Evolutionary conservation across 2,888 invertebrate genomes (phyloP).

Genomic region (Sphecodes monilicornis): DNA sequence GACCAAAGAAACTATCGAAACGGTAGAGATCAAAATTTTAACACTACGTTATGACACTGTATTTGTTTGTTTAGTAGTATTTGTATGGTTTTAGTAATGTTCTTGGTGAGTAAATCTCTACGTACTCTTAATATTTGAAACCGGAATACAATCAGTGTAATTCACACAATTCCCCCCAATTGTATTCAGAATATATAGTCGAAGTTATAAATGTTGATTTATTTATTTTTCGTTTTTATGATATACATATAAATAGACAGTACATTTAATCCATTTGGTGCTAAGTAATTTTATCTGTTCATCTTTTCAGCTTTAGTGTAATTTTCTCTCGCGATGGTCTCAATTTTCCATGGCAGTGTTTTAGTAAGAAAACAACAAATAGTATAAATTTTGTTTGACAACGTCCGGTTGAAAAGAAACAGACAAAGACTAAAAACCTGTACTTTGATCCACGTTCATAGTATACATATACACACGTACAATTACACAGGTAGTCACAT

Average conservation of each 20-base stretch:
- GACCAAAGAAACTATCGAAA: slow-evolving; percentile 33
- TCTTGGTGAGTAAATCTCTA: slow-evolving; percentile 64
- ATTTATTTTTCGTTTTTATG: slow-evolving; percentile 71
- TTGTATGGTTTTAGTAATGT: slow-evolving; percentile 35
- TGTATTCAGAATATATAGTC: slow-evolving; percentile 36
- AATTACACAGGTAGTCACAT: slow-evolving; percentile 15
- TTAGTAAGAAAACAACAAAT: slow-evolving; percentile 30
- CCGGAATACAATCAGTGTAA: slow-evolving; percentile 10
- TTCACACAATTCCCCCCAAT: slow-evolving; percentile 1
- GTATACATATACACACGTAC: neutral
- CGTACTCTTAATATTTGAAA: slow-evolving; percentile 28
- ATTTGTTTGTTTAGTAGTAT: slow-evolving; percentile 62
- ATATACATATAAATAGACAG: slow-evolving; percentile 54
- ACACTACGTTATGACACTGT: slow-evolving; percentile 40
- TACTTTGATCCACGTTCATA: slow-evolving; percentile 25
- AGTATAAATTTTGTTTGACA: slow-evolving; percentile 13
- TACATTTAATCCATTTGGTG: slow-evolving; percentile 59
- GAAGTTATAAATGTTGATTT: slow-evolving; percentile 82
- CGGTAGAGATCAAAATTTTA: slow-evolving; percentile 27
- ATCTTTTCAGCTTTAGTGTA: slow-evolving; percentile 60
- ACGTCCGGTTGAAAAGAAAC: slow-evolving; percentile 18
- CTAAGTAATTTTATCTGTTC: slow-evolving; percentile 62
- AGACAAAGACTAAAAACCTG: slow-evolving; percentile 7
- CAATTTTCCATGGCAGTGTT: slow-evolving; percentile 37
- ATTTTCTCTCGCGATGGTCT: slow-evolving; percentile 37